phyloP scores from a whole-genome alignment of 2,888 invertebrate species.

The Phyto melanocephala region DNA sequence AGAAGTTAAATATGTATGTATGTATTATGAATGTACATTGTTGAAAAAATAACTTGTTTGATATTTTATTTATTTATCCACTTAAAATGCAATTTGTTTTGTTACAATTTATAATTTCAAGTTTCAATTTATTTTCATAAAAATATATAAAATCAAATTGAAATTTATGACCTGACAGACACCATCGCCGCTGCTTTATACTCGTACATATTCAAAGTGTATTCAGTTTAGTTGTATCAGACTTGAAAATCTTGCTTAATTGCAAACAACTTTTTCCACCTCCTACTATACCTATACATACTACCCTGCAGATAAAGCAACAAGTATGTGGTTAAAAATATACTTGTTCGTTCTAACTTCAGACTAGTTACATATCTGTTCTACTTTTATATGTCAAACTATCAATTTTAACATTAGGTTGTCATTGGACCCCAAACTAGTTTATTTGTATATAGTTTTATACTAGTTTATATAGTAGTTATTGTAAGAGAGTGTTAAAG shows the following conservation, averaged over 20 bases:
- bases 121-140: slow-evolving; percentile 20
- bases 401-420: too few species aligned
- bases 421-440: too few species aligned
- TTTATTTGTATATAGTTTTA: too few species aligned
- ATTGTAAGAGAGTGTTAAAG: too few species aligned
- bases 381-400: too few species aligned
- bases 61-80: slow-evolving; percentile 37
- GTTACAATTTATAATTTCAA: background rate
- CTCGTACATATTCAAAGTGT: background rate
- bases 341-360: too few species aligned
- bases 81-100: slow-evolving; percentile 36
- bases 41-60: slow-evolving; percentile 25
- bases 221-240: background rate
- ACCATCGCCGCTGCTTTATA: background rate
- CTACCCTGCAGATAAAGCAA: too few species aligned
- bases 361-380: too few species aligned
- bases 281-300: too few species aligned
- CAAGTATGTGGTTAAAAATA: too few species aligned
- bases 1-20: background rate
- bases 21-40: too few species aligned
- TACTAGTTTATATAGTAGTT: too few species aligned
- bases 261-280: background rate
- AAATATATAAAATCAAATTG: slow-evolving; percentile 49
- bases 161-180: slow-evolving; percentile 44
- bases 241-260: background rate